Evolutionary conservation across 1,140 invertebrate genomes (phyloP).

Genomic region (Ceratitis capitata): DNA sequence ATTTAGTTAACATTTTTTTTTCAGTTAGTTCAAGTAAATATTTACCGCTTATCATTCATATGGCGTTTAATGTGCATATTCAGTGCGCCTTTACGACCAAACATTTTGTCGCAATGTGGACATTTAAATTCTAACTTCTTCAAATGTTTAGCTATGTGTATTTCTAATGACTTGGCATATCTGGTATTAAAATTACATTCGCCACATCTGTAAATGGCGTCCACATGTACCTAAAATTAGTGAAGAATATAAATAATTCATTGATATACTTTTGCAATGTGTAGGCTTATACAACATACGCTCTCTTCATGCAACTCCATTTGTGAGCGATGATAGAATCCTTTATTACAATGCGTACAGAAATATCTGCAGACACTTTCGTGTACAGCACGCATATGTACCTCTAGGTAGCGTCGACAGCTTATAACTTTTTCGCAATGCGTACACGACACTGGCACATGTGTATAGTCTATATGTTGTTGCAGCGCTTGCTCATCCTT

Average conservation of each 20-base stretch:
- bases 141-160: slow-evolving; percentile 54
- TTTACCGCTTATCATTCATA: slow-evolving; percentile 36
- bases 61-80: slow-evolving; percentile 54
- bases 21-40: not conserved
- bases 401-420: slow-evolving; percentile 54
- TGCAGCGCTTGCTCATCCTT: slow-evolving; percentile 51
- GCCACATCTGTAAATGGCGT: slow-evolving; percentile 49
- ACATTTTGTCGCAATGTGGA: slow-evolving; percentile 50
- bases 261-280: not conserved
- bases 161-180: slow-evolving; percentile 55
- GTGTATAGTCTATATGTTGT: slow-evolving; percentile 55
- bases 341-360: slow-evolving; percentile 56
- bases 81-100: slow-evolving; percentile 54
- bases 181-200: slow-evolving; percentile 55
- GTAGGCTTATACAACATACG: not conserved
- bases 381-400: slow-evolving; percentile 56
- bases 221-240: slow-evolving; percentile 46
- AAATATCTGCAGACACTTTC: slow-evolving; percentile 55
- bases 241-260: not conserved
- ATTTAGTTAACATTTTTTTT: not conserved
- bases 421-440: slow-evolving; percentile 56
- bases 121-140: slow-evolving; percentile 52
- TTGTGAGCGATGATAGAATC: slow-evolving; percentile 60
- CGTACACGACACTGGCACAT: slow-evolving; percentile 51
- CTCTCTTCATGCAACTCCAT: slow-evolving; percentile 51